Conservation (phyloP, 1,140 invertebrate species). For the Antheraea mylitta region DNA sequence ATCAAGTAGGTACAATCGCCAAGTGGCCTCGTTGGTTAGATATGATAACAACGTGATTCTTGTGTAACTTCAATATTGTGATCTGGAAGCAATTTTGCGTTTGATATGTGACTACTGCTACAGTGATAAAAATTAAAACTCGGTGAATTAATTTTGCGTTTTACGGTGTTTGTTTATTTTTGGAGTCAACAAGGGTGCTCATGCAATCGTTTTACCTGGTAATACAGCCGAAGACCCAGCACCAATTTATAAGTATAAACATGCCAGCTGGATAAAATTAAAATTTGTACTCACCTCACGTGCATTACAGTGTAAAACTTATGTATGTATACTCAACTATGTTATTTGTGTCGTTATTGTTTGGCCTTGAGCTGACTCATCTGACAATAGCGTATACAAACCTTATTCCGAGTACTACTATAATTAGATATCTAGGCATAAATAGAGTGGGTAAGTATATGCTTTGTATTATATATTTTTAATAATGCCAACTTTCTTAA, state of each 20-base stretch:
- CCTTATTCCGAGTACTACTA: not conserved
- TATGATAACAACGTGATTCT: slow-evolving; percentile 59
- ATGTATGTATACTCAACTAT: slow-evolving; percentile 41
- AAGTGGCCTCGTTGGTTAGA: slow-evolving; percentile 38
- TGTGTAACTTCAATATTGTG: slow-evolving; percentile 62
- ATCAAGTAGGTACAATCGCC: slow-evolving; percentile 44
- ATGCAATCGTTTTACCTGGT: slow-evolving; percentile 63
- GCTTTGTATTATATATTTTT: not conserved
- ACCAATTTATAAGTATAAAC: slow-evolving; percentile 51
- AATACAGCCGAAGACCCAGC: slow-evolving; percentile 49
- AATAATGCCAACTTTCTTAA: not conserved
- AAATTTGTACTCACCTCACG: slow-evolving; percentile 60
- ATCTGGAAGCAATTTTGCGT: slow-evolving; percentile 42
- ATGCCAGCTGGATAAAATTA: slow-evolving; percentile 39
- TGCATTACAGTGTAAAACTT: slow-evolving; percentile 46
- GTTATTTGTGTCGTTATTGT: slow-evolving; percentile 45
- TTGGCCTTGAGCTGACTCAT: slow-evolving; percentile 46
- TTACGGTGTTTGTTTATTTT: slow-evolving; percentile 64
- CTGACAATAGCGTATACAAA: slow-evolving; percentile 31
- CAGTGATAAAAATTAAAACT: slow-evolving; percentile 35
- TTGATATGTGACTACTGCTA: slow-evolving; percentile 49
- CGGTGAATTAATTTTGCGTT: slow-evolving; percentile 16
- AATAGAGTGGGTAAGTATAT: not conserved
- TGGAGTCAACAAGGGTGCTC: slow-evolving; percentile 57
- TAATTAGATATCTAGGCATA: not conserved